Evolutionary conservation across 2,113 vertebrate species (phyloP), one percentile per base, ranked within the genome.

Genomic region (Eulemur rufifrons): DNA sequence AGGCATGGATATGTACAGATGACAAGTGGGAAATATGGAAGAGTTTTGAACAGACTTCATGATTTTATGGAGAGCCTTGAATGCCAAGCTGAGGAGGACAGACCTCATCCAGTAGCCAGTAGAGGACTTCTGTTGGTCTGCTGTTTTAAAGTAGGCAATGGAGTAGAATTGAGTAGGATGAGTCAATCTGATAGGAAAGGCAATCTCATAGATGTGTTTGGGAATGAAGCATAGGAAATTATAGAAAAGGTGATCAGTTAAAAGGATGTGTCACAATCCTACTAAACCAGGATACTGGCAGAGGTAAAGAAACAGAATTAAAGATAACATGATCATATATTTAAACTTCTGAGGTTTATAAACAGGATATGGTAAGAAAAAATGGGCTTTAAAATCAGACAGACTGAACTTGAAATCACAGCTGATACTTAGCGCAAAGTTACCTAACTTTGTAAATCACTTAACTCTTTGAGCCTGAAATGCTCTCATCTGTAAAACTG

Each of bases 271-370:
- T 80, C 59, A 95, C 25, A 69, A 64, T 45, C 56, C 71, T 90
- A 66, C 34, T 39, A 90, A 94, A 45, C 56, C 32, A 90, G 95
- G 6, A 61, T 83, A 56, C 0, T 64, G 71, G 74, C 80, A 92
- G 74, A 86, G 47, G 56, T 66, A 69, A 63, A 86, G 15, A 92
- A 76, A 86, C 14, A 63, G 63, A 95, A 85, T 80, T n/a, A 71
- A 74, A 83, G 50, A 56, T 32, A 74, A 87, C 32, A 63, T 71
- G 34, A 91, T 15, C 69, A 45, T 25, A 64, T 59, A 54, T 78
- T 89, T 89, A 90, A 92, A 84, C 18, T 73, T 81, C 17, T 64
- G 52, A 89, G 8, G 63, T 76, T 80, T 78, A 92, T 34, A 94
- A 82, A 91, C 45, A 69, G 63, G 80, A 68, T 34, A 59, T 3